Evolutionary conservation across 1,140 invertebrate species (phyloP).

Genomic region (Drosophila sproati): DNA sequence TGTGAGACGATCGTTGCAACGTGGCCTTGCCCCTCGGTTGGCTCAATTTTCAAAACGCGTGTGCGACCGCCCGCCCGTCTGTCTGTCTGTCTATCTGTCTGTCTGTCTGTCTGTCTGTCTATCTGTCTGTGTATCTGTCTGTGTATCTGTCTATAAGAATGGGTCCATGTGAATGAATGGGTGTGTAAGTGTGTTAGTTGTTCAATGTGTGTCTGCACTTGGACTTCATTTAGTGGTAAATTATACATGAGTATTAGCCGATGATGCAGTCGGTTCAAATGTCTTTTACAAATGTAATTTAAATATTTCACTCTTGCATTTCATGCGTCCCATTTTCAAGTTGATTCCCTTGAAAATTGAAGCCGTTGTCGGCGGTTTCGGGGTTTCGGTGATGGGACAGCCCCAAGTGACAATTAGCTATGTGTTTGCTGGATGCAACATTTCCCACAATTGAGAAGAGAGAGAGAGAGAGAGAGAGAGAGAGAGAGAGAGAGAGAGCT

Average conservation of each 20-base stretch:
- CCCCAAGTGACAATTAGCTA: slow-evolving; percentile 63
- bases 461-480: background rate
- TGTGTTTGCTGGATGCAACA: slow-evolving; percentile 28
- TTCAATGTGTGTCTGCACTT: slow-evolving; percentile 48
- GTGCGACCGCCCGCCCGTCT: slow-evolving; percentile 4
- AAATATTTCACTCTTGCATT: slow-evolving; percentile 41
- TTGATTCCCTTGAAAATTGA: slow-evolving; percentile 31
- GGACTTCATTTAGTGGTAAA: slow-evolving; percentile 34
- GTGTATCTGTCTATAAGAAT: background rate
- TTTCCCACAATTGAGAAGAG: slow-evolving; percentile 50
- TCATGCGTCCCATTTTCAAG: slow-evolving; percentile 18
- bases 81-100: background rate
- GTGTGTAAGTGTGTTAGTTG: background rate
- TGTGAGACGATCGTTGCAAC: background rate
- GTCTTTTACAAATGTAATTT: slow-evolving; percentile 69
- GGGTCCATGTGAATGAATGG: background rate
- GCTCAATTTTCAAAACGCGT: slow-evolving; percentile 36
- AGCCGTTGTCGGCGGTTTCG: slow-evolving; percentile 29
- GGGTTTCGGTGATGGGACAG: slow-evolving; percentile 23
- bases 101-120: background rate
- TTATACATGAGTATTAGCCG: slow-evolving; percentile 18
- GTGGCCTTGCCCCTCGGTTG: too few relatives aligned
- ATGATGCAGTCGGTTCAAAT: slow-evolving; percentile 23
- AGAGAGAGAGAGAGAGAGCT: background rate
- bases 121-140: slow-evolving; percentile 1